Evolutionary conservation across 1,140 invertebrate genomes (phyloP), one percentile per base, ranked within the genome.

Genomic region (Drosophila sp.): DNA sequence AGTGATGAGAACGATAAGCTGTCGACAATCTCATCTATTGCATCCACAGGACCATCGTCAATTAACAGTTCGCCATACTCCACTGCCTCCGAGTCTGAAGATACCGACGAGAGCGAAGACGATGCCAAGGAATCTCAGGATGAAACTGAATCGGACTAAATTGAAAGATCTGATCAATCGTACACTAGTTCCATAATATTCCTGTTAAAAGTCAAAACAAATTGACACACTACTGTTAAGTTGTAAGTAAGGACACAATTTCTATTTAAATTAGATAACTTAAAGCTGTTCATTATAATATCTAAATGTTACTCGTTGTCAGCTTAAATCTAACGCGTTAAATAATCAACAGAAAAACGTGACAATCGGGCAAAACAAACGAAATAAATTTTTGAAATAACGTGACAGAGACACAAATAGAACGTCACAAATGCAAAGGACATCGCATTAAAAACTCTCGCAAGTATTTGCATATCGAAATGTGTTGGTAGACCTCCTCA

Each of bases 391-490:
- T 84, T 76, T 25, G 21, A 72, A 72, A 86, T 78, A 71, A 80
- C 80, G 81, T 80, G 80, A 73, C 76, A 72, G 62, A 16, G 41
- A 18, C 36, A 34, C 45, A 72, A 45, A 72, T 46, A 78, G 67
- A 34, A 64, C 57, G 66, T 62, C 54, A 56, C 53, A 72, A 8
- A 45, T 75, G 48, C 75, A 51, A 72, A 62, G 58, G 58, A 72
- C 46, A 41, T 40, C 18, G 54, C 72, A 70, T 78, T 73, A 62
- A 64, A 67, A 72, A 82, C 65, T 53, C 38, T 58, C 61, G 61
- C 36, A 73, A 84, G 76, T 86, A 86, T 86, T 86, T 86, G 71
- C 82, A 86, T 87, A 86, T 75, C 65, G 75, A 75, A 80, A 75
- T 50, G 63, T 48, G 21, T 75, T 59, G 59, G 62, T 36, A 62